A percentile compares a stretch with the other conserved stretches of the same genome.
phyloP scores from a whole-genome alignment of 2,888 invertebrate species.

The Eupithecia centaureata region DNA sequence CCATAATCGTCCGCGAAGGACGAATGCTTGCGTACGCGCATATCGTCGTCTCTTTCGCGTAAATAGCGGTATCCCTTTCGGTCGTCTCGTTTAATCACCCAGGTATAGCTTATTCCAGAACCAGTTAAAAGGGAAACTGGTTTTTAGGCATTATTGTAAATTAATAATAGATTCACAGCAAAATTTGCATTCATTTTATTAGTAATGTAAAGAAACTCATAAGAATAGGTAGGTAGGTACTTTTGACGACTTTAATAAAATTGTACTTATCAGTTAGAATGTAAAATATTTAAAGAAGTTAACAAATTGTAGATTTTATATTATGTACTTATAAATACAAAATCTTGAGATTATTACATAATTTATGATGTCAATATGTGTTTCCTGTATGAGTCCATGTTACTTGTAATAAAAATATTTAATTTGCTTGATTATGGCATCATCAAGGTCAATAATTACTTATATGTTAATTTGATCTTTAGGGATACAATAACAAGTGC shows the following conservation, averaged over 20 bases:
- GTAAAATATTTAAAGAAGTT: no score
- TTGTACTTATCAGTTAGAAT: no score
- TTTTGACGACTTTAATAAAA: no score
- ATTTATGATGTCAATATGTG: not conserved
- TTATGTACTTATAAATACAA: not conserved
- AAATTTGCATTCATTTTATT: conserved; percentile 43
- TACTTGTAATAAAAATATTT: not conserved
- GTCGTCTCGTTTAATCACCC: conserved; percentile 55
- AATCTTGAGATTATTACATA: not conserved
- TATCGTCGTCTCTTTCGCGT: conserved; percentile 51
- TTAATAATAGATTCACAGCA: conserved; percentile 59
- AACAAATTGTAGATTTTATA: no score
- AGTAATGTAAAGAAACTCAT: no score
- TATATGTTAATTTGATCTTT: no score
- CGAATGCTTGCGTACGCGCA: conserved; percentile 76
- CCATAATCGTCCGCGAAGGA: conserved; percentile 73
- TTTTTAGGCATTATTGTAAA: conserved; percentile 62
- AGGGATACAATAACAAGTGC: no score
- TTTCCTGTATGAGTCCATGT: not conserved
- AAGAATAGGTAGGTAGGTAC: no score
- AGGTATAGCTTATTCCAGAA: conserved; percentile 67
- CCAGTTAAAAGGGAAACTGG: conserved; percentile 61
- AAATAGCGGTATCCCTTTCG: conserved; percentile 51
- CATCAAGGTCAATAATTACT: not conserved
- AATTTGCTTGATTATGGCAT: no score